Base-by-base conservation (phyloP, 2,888 invertebrate species). In the Mactromeris polynyma region DNA sequence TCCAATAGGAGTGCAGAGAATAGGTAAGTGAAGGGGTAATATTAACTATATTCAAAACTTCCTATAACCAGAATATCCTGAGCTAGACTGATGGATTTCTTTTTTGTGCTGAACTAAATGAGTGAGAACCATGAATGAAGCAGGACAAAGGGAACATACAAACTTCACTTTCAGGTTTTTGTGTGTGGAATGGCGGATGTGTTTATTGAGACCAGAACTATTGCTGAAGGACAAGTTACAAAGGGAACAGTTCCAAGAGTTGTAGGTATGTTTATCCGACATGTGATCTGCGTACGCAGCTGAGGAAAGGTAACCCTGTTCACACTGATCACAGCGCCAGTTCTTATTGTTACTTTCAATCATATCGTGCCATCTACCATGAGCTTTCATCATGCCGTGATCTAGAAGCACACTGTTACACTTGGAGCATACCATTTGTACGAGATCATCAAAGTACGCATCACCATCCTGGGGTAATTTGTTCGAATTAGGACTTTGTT, bases 321-420 rank as follows among this genome's bases (percentile, higher is more conserved):
- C 89, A 69, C 90, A 90, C 9, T 73, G 82, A 83, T 90, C 89
- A 81, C 90, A 90, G n/a, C 87, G 31, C 26, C 87, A 84, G 14
- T 64, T 81, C 11, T 40, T 79, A 2, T 69, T 77, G 11, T 86
- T 86, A 33, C 26, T 85, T 36, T 86, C 85, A 0, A 82, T 46
- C 81, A 58, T 82, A 42, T 89, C 83, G 77, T 90, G 90, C 90
- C 90, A 90, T 36, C 46, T 46, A 9, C 82, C 85, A 85, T 90
- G 90, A 51, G 84, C 85, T 40, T 87, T 81, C 89, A 90, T 87
- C 21, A 89, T 85, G 40, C 38, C 33, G 26, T 87, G 81, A 26
- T 81, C 87, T 14, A 89, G 33, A 26, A 83, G 89, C 14, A 89
- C 87, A 51, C 87, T 85, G 58, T 90, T 89, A 85, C 90, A 90